These are phyloP conservation scores for Acrobasis suavella DNA, from an alignment of 2,888 invertebrate genomes.

Conservation along the genomic window DNA sequence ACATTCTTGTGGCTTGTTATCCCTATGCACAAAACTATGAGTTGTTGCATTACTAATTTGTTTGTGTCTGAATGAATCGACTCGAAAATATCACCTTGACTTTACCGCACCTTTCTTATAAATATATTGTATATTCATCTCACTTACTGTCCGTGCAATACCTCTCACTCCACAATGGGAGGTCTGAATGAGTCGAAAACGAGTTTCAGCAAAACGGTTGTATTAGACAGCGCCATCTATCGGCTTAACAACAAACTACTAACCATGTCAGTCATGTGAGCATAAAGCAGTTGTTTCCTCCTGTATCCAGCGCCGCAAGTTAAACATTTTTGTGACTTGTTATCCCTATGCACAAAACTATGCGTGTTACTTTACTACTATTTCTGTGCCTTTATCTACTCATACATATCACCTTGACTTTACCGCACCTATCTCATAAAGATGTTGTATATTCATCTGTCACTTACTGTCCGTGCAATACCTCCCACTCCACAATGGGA, in stretches of 20 bases:
- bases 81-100: no score
- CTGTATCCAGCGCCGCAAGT: constrained; percentile 92
- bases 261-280: constrained; percentile 88
- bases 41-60: no score
- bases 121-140: background rate
- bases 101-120: background rate
- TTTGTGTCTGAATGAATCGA: no score
- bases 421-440: background rate
- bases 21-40: constrained; percentile 88
- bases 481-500: background rate
- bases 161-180: no score
- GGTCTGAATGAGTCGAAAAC: no score
- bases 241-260: constrained; percentile 9
- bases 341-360: constrained; percentile 93
- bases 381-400: no score
- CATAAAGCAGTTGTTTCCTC: constrained; percentile 89
- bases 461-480: background rate
- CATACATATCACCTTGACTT: no score
- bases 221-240: no score
- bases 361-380: no score
- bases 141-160: no score
- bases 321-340: constrained; percentile 92
- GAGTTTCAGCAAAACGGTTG: no score
- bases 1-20: constrained; percentile 94
- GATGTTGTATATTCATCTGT: background rate